Base-by-base conservation (phyloP, 35 echinoderm and acorn worm species). In the Heliocidaris erythrogramma region DNA sequence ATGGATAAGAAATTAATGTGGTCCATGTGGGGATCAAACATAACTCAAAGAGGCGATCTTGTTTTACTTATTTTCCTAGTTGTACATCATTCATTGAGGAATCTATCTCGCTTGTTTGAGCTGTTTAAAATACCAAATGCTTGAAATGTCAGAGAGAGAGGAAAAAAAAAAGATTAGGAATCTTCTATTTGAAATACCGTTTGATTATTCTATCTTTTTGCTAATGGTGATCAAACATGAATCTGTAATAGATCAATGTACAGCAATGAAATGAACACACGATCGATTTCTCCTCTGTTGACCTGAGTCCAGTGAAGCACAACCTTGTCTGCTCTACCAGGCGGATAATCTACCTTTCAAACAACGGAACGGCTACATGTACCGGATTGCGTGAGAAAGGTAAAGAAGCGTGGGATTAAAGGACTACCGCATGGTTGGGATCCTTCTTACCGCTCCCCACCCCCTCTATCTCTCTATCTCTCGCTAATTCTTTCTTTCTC, bases 321-420 rank as follows among this genome's bases (percentile, higher is more conserved):
- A 78, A 78, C 27, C 0, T 27, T 78, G 65, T 78, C 65, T 78
- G 65, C 65, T 78, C 27, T 5, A 27, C 65, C 21, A 78, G n/a
- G 27, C 17, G 65, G 27, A 78, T 78, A 78, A 78, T 78, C 21
- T 78, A n/a, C 65, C 21, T 78, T 78, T 78, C 65, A 78, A 78
- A 78, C 65, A 78, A 78, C 65, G 65, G 65, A 78, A 78, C 65
- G 27, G 65, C 65, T 78, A 78, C 65, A 78, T 78, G 65, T 78
- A 78, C 14, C 65, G 4, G 18, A 24, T 5, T 78, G 65, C 65
- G 65, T 78, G 65, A 78, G 65, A 78, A 78, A 78, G 65, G 65
- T 78, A 78, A 78, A n/a, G 65, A 17, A n/a, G 8, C 65, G 65
- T 4, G 14, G 65, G 27, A n/a, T 78, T 78, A 78, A 78, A 78